These are phyloP conservation scores for Pantelozetes paolii DNA, from an alignment of 2,888 invertebrate genomes.

Conservation along the genomic window DNA sequence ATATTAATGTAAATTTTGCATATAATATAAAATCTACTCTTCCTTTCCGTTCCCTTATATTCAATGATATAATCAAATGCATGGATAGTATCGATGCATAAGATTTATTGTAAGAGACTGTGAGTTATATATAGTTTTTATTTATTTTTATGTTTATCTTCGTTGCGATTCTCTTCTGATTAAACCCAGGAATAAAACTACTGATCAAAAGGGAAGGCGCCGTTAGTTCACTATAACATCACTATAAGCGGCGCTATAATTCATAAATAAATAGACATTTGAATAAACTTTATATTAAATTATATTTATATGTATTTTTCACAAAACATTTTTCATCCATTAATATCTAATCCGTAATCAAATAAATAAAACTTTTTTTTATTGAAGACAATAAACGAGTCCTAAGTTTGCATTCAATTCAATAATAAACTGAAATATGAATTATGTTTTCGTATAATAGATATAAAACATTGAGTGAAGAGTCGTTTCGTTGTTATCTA, in stretches of 20 bases:
- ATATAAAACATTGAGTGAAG: conserved; percentile 8
- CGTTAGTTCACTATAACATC: no score
- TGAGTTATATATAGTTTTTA: background rate
- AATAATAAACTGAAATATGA: background rate
- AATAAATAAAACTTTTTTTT: background rate
- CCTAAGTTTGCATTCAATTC: background rate
- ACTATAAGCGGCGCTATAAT: no score
- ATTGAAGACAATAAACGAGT: no score
- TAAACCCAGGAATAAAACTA: background rate
- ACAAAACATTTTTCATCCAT: no score
- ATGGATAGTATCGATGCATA: background rate
- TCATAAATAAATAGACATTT: background rate
- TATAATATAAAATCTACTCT: background rate
- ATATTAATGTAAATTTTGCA: background rate
- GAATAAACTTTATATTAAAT: background rate
- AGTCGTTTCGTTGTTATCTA: background rate
- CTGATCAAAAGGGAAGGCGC: no score
- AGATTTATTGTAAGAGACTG: conserved; percentile 2
- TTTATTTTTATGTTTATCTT: background rate
- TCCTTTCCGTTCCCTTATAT: background rate
- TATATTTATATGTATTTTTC: background rate
- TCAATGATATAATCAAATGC: background rate
- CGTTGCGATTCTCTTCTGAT: background rate
- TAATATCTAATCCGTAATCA: background rate
- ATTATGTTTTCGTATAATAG: background rate